A percentile compares a stretch with the other conserved stretches of the same genome.
These are phyloP conservation scores for Ophion costatus DNA, from an alignment of 2,888 invertebrate genomes.

Conservation along the genomic window DNA sequence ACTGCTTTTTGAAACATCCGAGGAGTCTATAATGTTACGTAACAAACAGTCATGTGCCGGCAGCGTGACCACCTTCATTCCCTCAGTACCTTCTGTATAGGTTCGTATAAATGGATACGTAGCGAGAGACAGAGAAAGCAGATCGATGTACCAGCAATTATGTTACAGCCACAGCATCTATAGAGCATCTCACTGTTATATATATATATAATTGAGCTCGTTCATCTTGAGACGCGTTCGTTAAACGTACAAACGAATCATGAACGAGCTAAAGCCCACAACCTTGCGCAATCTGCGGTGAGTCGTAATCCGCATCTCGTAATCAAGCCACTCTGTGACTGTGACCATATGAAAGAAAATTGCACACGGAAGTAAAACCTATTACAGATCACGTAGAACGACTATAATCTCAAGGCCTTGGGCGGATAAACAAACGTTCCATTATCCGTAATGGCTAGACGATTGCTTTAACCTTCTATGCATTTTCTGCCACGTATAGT, in stretches of 20 bases:
- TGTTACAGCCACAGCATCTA: constrained; percentile 58
- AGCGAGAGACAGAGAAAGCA: constrained; percentile 13
- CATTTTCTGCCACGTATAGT: not conserved
- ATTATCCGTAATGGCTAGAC: constrained; percentile 24
- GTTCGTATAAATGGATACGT: not conserved
- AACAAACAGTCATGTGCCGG: constrained; percentile 27
- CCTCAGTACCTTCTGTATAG: not conserved
- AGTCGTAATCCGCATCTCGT: constrained; percentile 56
- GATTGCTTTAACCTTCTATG: not conserved
- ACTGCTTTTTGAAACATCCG: constrained; percentile 24
- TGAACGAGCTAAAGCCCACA: constrained; percentile 41
- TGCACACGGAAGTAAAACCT: constrained; percentile 10
- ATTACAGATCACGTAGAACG: not conserved
- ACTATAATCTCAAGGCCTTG: constrained; percentile 23
- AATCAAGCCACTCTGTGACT: constrained; percentile 53
- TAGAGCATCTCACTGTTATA: constrained; percentile 42
- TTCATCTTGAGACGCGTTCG: constrained; percentile 29
- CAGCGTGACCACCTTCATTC: constrained; percentile 16
- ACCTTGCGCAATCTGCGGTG: constrained; percentile 49
- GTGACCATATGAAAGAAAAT: constrained; percentile 28
- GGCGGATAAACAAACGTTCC: constrained; percentile 41
- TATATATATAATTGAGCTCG: constrained; percentile 26
- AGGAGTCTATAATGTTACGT: constrained; percentile 31
- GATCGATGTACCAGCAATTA: constrained; percentile 56
- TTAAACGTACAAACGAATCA: constrained; percentile 45